Base-by-base conservation (phyloP, 2,888 invertebrate species). In the Resseliella maxima region DNA sequence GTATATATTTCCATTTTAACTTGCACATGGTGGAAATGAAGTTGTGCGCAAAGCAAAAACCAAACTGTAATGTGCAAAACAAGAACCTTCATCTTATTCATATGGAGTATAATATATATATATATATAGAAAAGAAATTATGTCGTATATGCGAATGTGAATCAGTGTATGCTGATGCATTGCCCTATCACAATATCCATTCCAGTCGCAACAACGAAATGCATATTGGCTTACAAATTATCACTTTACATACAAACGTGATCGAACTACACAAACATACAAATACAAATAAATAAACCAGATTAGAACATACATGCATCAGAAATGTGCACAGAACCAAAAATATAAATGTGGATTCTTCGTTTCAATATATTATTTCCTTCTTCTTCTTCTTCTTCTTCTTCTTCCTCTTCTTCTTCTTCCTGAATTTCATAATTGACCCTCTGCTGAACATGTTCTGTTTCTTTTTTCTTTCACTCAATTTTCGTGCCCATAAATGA, bases 141-240 rank as follows among this genome's bases (percentile, higher is more conserved):
- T 50, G 50, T 50, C 50, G 50, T 59, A 72, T 72, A 35, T 72
- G 72, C 31, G n/a, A n/a, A n/a, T 35, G 24, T 41, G 59, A 59
- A 59, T 59, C 27, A 24, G 59, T 24, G 59, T 27, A 21, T 50
- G 10, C 18, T 50, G 50, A 59, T 59, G 27, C 72, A 72, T 72
- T 27, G 72, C 72, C 72, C 72, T 72, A 72, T 72, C 72, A 72
- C 72, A 72, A 72, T 35, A 72, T 72, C 72, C 72, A 72, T 72
- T 72, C 31, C 72, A 72, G 72, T 72, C 12, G 72, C 15, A 72
- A 31, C 31, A 3, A 31, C 5, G 5, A n/a, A 72, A 72, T 31
- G 31, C 27, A 72, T 31, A n/a, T n/a, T n/a, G n/a, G n/a, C n/a
- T n/a, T n/a, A n/a, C 72, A 31, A 15, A 5, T 3, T 5, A 12